Conservation (phyloP, 2,113 vertebrate species). For the Lepus timidus region DNA sequence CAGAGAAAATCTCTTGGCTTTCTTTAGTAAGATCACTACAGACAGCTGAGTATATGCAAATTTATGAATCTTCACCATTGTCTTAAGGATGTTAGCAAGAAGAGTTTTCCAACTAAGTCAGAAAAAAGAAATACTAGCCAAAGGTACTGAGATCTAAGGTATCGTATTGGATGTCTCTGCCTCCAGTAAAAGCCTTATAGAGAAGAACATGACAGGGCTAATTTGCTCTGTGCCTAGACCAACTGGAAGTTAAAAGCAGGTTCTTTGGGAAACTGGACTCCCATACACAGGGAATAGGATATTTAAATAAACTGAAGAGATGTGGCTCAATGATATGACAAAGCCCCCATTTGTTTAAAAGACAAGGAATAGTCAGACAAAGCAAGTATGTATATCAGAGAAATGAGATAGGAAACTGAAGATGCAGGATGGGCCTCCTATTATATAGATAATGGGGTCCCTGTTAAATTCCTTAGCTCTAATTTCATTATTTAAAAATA, state of each 20-base stretch:
- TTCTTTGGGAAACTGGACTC: neutral
- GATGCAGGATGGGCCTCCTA: neutral
- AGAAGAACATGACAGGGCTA: neutral
- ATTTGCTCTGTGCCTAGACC: neutral
- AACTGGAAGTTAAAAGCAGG: neutral
- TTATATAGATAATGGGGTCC: neutral
- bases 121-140: neutral
- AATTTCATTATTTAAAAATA: neutral
- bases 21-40: neutral
- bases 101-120: neutral
- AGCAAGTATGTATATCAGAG: neutral
- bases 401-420: conserved; percentile 15
- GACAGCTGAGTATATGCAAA: neutral
- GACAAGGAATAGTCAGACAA: neutral
- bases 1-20: neutral
- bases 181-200: neutral
- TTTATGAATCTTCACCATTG: conserved; percentile 75
- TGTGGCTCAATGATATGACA: neutral
- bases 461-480: neutral
- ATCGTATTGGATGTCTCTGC: neutral
- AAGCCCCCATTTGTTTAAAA: neutral
- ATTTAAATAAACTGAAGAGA: neutral
- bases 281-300: neutral
- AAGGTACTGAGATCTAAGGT: neutral
- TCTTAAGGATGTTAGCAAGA: conserved; percentile 67